Evolutionary conservation across 2,797 vertebrate genomes (phyloP).

Genomic region (Pristis pectinata): DNA sequence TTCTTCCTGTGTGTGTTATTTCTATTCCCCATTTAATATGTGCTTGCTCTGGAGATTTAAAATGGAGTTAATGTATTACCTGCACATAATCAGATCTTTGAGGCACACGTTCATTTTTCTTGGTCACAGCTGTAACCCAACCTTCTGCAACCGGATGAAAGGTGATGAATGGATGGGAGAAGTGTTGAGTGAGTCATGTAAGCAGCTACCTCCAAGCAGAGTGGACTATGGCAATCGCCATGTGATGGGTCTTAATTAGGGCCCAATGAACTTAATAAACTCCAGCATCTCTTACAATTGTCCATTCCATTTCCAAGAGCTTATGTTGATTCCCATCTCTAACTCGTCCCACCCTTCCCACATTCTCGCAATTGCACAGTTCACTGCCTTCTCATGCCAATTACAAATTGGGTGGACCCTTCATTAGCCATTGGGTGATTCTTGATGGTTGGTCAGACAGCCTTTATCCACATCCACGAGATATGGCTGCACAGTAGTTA

Average conservation of each 20-base stretch:
- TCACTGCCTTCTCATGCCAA: too few relatives aligned
- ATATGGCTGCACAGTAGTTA: too few relatives aligned
- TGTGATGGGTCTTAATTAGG: not conserved
- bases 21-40: constrained; percentile 60
- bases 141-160: constrained; percentile 60
- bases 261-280: not conserved
- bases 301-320: not conserved
- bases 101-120: constrained; percentile 68
- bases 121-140: constrained; percentile 58
- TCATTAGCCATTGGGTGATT: too few relatives aligned
- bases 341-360: not conserved
- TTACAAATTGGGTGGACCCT: too few relatives aligned
- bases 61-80: constrained; percentile 60
- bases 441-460: too few relatives aligned
- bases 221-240: not conserved
- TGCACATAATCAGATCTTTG: constrained; percentile 68
- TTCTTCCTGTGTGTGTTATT: constrained; percentile 51
- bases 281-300: not conserved
- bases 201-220: not conserved
- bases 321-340: not conserved
- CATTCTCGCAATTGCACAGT: not conserved
- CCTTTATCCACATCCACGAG: too few relatives aligned
- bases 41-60: constrained; percentile 56
- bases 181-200: not conserved
- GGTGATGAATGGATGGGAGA: constrained; percentile 50